These are phyloP conservation scores for Drosophila nigrodunni DNA, from an alignment of 1,140 invertebrate species.

Conservation along the genomic window DNA sequence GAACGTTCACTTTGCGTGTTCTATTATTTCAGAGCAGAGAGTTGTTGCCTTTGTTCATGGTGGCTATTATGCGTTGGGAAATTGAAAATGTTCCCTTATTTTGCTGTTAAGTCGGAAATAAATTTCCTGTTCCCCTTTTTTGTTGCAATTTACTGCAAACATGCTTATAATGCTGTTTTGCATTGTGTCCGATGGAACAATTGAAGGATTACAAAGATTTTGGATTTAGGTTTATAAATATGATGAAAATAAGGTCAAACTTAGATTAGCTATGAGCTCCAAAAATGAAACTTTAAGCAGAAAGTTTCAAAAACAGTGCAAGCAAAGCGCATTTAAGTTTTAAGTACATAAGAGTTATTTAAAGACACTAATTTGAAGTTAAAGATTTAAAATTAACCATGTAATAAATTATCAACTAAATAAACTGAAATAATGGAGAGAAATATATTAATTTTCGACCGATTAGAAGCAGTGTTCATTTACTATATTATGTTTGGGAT, in stretches of 20 bases:
- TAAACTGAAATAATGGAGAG: too few species aligned
- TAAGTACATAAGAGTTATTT: too few species aligned
- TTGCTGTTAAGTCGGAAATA: slow-evolving; percentile 26
- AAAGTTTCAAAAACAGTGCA: too few species aligned
- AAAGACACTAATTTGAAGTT: too few species aligned
- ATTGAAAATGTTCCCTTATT: slow-evolving; percentile 56
- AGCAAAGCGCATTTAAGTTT: background rate
- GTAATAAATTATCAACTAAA: too few species aligned
- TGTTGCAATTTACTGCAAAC: slow-evolving; percentile 12
- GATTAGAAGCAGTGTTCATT: too few species aligned
- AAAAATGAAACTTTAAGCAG: background rate
- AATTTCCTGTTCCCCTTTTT: slow-evolving; percentile 12
- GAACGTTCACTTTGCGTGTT: slow-evolving; percentile 25
- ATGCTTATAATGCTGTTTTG: background rate
- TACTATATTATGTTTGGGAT: too few species aligned
- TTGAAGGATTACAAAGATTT: background rate
- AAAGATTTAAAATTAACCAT: too few species aligned
- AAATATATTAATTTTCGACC: too few species aligned
- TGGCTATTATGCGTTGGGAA: slow-evolving; percentile 39
- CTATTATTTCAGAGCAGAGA: slow-evolving; percentile 18
- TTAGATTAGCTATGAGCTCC: background rate
- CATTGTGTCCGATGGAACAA: background rate
- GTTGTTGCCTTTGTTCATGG: slow-evolving; percentile 52
- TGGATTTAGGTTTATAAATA: background rate
- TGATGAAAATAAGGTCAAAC: too few species aligned